Conservation (phyloP, 2,113 vertebrate species). For the Eudyptes chrysolophus region DNA sequence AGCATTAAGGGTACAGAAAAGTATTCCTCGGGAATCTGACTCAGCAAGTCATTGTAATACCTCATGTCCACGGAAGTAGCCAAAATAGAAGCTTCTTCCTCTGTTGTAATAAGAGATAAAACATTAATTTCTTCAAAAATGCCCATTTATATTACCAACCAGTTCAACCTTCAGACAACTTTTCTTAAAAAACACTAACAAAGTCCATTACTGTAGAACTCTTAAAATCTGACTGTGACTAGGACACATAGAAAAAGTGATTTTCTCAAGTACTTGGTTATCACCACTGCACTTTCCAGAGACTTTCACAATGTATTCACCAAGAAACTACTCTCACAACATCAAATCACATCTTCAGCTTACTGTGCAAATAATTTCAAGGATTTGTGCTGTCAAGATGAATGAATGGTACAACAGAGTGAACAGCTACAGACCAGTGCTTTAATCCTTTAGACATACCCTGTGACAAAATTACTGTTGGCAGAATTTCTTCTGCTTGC, state of each 20-base stretch:
- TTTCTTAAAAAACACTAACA: neutral
- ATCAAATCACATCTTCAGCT: neutral
- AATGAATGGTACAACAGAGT: neutral
- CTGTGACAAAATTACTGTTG: neutral
- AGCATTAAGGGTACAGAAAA: conserved; percentile 86
- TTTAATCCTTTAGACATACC: conserved; percentile 50
- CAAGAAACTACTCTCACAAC: neutral
- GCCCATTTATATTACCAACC: neutral
- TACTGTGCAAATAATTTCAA: neutral
- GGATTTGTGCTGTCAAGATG: neutral
- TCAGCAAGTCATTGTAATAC: conserved; percentile 83
- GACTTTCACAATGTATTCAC: neutral
- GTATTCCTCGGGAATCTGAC: conserved; percentile 79
- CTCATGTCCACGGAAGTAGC: conserved; percentile 79
- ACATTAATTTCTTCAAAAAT: neutral
- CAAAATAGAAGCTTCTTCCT: neutral
- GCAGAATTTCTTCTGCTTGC: conserved; percentile 43
- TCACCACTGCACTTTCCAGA: neutral
- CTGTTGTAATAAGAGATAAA: neutral
- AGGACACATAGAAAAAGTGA: neutral
- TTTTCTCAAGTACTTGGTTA: neutral
- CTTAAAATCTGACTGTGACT: neutral
- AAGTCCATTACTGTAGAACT: neutral
- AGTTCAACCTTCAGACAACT: neutral
- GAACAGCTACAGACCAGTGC: neutral